Evolutionary conservation across 2,113 vertebrate species (phyloP), one percentile per base, ranked within the genome.

Genomic region (Gallinago paraguaiae): DNA sequence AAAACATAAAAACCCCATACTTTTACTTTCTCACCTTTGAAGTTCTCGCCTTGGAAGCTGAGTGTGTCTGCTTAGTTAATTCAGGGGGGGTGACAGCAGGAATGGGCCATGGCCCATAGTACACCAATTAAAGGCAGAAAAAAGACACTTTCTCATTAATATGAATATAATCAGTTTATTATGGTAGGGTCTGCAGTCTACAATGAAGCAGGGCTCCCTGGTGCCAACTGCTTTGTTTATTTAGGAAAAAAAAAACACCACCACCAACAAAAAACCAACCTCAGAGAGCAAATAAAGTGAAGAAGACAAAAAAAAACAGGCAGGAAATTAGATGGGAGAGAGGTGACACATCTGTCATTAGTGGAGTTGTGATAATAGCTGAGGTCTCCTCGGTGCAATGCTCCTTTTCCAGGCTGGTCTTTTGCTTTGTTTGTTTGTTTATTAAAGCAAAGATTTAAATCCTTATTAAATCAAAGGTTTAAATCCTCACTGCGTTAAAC

Each of bases 1-100:
- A 39, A 39, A 39, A 39, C 37, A 39, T 4, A 9, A 9, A 39
- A 39, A 39, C 11, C 41, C 46, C 25, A 37, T 70, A 51, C 37
- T 88, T 93, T 91, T 80, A 63, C 48, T 95, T 96, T 82, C 37
- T 91, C 70, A 69, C 28, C 68, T 93, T 95, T 31, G 13, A 71
- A 77, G 68, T 71, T 88, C 60, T 82, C 80, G 51, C 24, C 28
- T 57, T 63, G 89, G 69, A 74, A 92, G 28, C 53, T 61, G 57
- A 71, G 30, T 20, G 9, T n/a, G 45, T 79, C 41, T 92, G 60
- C 50, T 84, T 64, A 88, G 46, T 83, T 94, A 59, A 76, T 86
- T 95, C 64, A 77, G 11, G 0, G 2, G 53, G 53, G 46, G 59
- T 85, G 33, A 82, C n/a, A 56, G 57, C 19, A 91, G n/a, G 59